These are phyloP conservation scores for Mastomys coucha DNA, from an alignment of 2,113 vertebrate species.

Conservation along the genomic window DNA sequence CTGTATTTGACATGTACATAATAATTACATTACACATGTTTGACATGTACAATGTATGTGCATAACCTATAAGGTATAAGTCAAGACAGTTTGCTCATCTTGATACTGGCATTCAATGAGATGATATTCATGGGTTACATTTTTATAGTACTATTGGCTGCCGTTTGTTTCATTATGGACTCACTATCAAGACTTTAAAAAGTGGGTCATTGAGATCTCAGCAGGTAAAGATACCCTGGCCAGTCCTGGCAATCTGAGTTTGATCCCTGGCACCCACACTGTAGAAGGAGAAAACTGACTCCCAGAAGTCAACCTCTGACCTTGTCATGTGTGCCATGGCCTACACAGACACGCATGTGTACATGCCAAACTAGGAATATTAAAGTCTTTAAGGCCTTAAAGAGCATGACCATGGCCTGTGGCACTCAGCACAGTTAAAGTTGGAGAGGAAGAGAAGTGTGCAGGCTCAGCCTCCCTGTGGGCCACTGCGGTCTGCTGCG, in stretches of 20 bases:
- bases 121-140: not conserved
- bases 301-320: not conserved
- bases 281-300: not conserved
- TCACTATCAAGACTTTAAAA: too few species aligned
- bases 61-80: not conserved
- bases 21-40: not conserved
- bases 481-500: too few species aligned
- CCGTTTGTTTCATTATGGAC: not conserved
- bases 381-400: not conserved
- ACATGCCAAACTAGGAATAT: not conserved
- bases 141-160: not conserved
- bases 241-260: not conserved
- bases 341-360: not conserved
- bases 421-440: too few species aligned
- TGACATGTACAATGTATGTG: not conserved
- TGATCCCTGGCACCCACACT: not conserved
- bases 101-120: not conserved
- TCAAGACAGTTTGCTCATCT: not conserved
- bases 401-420: accelerated
- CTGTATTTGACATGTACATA: not conserved
- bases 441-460: accelerated
- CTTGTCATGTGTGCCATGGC: not conserved
- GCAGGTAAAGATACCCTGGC: too few species aligned
- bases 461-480: accelerated
- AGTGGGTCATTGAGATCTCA: not conserved